phyloP scores from a whole-genome alignment of 2,797 vertebrate genomes.

The Takifugu rubripes region DNA sequence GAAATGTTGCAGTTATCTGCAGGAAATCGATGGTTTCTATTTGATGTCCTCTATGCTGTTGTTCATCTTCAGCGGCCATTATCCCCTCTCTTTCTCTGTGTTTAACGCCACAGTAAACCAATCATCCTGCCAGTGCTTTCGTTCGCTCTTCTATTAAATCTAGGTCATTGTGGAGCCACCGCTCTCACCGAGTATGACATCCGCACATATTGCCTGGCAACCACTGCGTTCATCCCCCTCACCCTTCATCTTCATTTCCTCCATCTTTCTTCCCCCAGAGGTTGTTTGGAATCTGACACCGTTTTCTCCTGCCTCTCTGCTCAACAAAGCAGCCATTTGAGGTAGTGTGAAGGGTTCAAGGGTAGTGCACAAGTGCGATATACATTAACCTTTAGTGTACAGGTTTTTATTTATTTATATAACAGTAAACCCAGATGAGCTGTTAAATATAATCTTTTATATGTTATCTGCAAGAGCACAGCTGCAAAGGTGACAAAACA shows the following conservation, averaged over 20 bases:
- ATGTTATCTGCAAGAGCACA: too few relatives aligned
- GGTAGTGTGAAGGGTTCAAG: not conserved
- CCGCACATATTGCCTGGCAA: slow-evolving; percentile 58
- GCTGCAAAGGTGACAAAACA: too few relatives aligned
- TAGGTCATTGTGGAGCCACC: slow-evolving; percentile 74
- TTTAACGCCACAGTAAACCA: too few relatives aligned
- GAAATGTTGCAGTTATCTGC: slow-evolving; percentile 33
- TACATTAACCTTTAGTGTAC: too few relatives aligned
- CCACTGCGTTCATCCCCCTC: slow-evolving; percentile 18
- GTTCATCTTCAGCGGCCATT: not conserved
- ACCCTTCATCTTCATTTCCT: slow-evolving; percentile 27
- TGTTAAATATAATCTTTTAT: too few relatives aligned
- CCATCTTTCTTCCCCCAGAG: slow-evolving; percentile 49
- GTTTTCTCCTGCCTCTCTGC: not conserved
- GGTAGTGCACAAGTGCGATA: too few relatives aligned
- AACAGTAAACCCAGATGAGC: too few relatives aligned
- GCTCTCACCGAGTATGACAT: slow-evolving; percentile 64
- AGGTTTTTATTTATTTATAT: too few relatives aligned
- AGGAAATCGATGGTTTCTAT: too few relatives aligned
- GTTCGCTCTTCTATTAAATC: slow-evolving; percentile 51
- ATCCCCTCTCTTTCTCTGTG: slow-evolving; percentile 8
- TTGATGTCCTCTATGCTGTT: too few relatives aligned
- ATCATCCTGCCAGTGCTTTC: not conserved
- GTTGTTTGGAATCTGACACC: slow-evolving; percentile 3
- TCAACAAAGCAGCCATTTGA: too few relatives aligned